Conservation (phyloP, 2,113 vertebrate species). For the Eleginops maclovinus region DNA sequence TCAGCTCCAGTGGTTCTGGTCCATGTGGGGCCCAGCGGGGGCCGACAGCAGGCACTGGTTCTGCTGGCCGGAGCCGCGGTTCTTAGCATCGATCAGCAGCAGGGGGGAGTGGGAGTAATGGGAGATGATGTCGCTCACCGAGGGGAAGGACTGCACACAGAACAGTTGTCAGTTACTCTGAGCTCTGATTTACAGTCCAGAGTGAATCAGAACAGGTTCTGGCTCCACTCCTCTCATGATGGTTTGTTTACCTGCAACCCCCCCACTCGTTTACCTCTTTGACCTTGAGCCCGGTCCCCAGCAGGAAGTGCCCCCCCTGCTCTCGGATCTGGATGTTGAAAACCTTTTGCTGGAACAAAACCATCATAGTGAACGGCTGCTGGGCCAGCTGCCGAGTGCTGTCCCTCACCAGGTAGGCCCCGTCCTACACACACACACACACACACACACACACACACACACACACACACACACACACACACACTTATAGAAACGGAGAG, state of each 20-base stretch:
- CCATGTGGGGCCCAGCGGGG: constrained; percentile 79
- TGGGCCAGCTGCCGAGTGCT: constrained; percentile 87
- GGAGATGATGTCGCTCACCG: constrained; percentile 89
- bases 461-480: too few species aligned
- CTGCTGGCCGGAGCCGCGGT: constrained; percentile 85
- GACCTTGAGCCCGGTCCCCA: constrained; percentile 92
- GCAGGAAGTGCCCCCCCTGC: constrained; percentile 83
- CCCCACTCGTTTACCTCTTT: constrained; percentile 86
- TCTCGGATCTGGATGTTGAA: constrained; percentile 96
- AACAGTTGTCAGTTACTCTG: too few species aligned
- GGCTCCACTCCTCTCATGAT: too few species aligned
- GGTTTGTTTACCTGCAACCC: too few species aligned
- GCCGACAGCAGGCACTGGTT: constrained; percentile 90
- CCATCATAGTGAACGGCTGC: constrained; percentile 96
- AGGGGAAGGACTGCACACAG: constrained; percentile 82
- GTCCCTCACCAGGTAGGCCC: constrained; percentile 94
- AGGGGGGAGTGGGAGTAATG: constrained; percentile 91
- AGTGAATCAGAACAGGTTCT: too few species aligned
- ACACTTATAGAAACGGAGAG: too few species aligned
- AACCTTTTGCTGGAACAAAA: constrained; percentile 93
- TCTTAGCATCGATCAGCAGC: constrained; percentile 95
- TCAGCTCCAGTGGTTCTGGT: constrained; percentile 48
- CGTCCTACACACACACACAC: constrained; percentile 85
- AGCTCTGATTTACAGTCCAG: too few species aligned
- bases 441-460: too few species aligned